phyloP scores from a whole-genome alignment of 2,113 vertebrate genomes.

The Paramisgurnus dabryanus region DNA sequence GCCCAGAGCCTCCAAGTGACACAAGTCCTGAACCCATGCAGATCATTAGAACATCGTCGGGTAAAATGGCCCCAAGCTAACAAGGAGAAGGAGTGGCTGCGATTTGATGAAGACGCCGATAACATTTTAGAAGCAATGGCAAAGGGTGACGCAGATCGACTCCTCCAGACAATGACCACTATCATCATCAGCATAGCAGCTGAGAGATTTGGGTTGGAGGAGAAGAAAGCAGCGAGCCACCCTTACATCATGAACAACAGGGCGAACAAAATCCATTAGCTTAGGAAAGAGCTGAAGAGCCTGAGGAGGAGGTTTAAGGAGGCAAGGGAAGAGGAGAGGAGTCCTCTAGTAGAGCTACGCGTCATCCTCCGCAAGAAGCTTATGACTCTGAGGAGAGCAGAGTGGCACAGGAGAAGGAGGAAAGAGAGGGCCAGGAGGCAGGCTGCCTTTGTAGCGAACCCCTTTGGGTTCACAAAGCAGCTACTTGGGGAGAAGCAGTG shows the following conservation, averaged over 20 bases:
- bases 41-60: slow-evolving; percentile 23
- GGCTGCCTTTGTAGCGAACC: no score
- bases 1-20: slow-evolving; percentile 5
- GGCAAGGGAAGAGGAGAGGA: no score
- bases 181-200: background rate
- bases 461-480: no score
- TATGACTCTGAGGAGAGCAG: no score
- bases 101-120: slow-evolving; percentile 17
- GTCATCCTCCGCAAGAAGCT: no score
- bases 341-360: no score
- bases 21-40: slow-evolving; percentile 16
- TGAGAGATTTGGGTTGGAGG: background rate
- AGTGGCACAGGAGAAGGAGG: no score
- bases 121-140: background rate
- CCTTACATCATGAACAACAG: background rate
- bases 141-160: background rate
- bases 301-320: background rate
- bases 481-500: no score
- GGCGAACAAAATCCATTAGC: background rate
- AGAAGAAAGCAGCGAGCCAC: background rate
- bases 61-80: slow-evolving; percentile 21
- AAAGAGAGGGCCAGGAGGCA: no score
- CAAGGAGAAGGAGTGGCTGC: slow-evolving; percentile 25
- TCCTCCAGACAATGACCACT: slow-evolving; percentile 7
- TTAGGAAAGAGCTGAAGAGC: background rate